These are phyloP conservation scores for Endotricha flammealis DNA, from an alignment of 2,888 invertebrate species.

Conservation along the genomic window DNA sequence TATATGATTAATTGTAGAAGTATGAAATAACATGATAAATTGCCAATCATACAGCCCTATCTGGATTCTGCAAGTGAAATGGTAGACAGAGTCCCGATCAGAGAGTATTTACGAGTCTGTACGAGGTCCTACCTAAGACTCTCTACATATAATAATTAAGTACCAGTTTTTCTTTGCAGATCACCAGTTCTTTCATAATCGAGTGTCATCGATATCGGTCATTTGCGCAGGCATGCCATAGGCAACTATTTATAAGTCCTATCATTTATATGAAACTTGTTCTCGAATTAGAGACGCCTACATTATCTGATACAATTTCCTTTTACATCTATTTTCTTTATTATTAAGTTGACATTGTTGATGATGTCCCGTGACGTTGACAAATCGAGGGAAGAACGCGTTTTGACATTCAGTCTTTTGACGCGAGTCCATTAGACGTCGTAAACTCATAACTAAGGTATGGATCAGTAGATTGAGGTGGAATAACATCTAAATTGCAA, in stretches of 20 bases:
- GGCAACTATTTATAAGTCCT: background rate
- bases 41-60: too few relatives aligned
- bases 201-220: background rate
- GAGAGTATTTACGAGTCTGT: too few relatives aligned
- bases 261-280: background rate
- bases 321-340: conserved; percentile 30
- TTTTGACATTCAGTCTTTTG: conserved; percentile 45
- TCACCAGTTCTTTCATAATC: too few relatives aligned
- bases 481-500: conserved; percentile 11
- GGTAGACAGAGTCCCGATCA: too few relatives aligned
- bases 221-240: background rate
- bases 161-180: too few relatives aligned
- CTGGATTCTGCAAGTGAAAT: too few relatives aligned
- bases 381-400: conserved; percentile 55
- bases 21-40: too few relatives aligned
- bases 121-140: too few relatives aligned
- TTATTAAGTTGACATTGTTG: conserved; percentile 46
- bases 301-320: conserved; percentile 3
- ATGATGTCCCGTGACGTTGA: conserved; percentile 60
- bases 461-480: conserved; percentile 2
- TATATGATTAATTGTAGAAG: too few relatives aligned
- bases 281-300: background rate
- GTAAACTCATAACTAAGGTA: conserved; percentile 14
- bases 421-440: conserved; percentile 28
- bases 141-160: too few relatives aligned